Base-by-base conservation (phyloP, 2,113 vertebrate genomes). In the Gobius niger region DNA sequence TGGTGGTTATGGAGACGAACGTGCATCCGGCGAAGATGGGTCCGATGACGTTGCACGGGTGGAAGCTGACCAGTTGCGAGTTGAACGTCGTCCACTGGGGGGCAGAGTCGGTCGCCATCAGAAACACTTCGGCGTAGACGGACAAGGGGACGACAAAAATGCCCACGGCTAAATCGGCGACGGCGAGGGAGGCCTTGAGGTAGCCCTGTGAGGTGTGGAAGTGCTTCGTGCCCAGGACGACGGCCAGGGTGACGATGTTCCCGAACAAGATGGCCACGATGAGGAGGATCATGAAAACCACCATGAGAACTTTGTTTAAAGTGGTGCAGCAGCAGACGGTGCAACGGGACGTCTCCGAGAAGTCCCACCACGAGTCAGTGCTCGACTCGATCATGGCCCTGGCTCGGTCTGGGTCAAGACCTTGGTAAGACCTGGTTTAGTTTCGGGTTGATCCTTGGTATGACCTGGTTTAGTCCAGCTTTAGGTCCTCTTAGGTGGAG, bases 21-120 rank as follows among this genome's bases (percentile, higher is more conserved):
- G 92, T 94, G 87, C 92, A 94, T 0, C 93, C 93, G 2, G 93
- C 92, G 12, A 94, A 94, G 60, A 93, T 72, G 2, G 92, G 92
- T 0, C 91, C 93, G 0, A 93, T 89, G 0, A 93, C 15, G 56
- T 67, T 88, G 57, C 93, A 94, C 0, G 92, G 93, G 81, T 94
- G 93, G 78, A 93, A 89, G 54, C 73, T 57, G n/a, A 83, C 65
- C 0, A n/a, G 60, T 18, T 87, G 85, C 0, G 90, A 93, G 80
- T 88, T 89, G 54, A 75, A 75, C 0, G 51, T 65, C 0, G 85
- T 91, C 89, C 90, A 92, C 24, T 86, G 84, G 0, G 89, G 90
- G 2, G 87, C 72, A 0, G 88, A 81, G 8, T 86, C 79, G 0
- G 73, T 68, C 52, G 81, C 63, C 87, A 93, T 81, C 41, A 92